Base-by-base conservation (phyloP, 1,140 invertebrate species). In the Magallana angulata region DNA sequence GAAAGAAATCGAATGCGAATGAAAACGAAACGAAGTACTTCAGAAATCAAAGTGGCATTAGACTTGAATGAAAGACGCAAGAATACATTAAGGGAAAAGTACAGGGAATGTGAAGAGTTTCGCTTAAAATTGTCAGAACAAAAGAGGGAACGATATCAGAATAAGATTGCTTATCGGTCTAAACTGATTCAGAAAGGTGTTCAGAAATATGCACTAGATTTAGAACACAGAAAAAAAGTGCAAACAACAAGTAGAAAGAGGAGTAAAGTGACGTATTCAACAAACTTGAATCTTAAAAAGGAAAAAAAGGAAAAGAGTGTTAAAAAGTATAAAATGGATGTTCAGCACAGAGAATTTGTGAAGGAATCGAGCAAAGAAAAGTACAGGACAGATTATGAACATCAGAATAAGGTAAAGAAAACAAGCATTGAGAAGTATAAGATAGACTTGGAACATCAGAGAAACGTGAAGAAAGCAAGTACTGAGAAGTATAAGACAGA, bases 181-280 rank as follows among this genome's bases (percentile, higher is more conserved):
- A 62, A 14, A 3, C 36, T 11, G 48, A 68, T 71, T 71, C 14
- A 36, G 16, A 18, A 9, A 82, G 48, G 24, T 56, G 82, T 48
- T 36, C 11, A 58, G 57, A 80, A 68, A 68, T 85, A 86, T 80
- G n/a, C 60, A n/a, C 62, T 6, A 18, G 24, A 81, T 68, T 9
- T 60, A 64, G 24, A 82, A 7, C 87, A 84, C 59, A 84, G 58
- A 36, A 24, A 86, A 3, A 68, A 30, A 58, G 48, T 68, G 9
- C 80, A 64, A 83, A 36, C 18, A 68, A 56, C 7, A 18, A 68
- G 16, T 5, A 86, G 59, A 14, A 57, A 30, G 4, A 86, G 58
- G n/a, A 68, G 16, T 5, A 86, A 59, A 14, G 58, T 24, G 4
- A 86, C 76, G n/a, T 86, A 86, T 48, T 57, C 18, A 80, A 57